These are phyloP conservation scores for Xanthia togata DNA, from an alignment of 2,888 invertebrate genomes.

Conservation along the genomic window DNA sequence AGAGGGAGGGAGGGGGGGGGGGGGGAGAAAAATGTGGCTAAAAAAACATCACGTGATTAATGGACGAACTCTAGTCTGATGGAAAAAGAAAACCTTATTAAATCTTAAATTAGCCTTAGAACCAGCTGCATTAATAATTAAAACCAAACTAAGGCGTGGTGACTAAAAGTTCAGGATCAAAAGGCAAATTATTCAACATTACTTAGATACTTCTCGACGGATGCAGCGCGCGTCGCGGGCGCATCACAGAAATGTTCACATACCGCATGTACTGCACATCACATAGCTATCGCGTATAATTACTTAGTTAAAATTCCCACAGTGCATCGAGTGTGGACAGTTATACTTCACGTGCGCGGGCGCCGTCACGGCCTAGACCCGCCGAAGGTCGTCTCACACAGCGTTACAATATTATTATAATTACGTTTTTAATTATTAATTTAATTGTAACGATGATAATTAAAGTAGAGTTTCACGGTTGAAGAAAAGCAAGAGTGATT, in stretches of 20 bases:
- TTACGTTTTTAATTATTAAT: slow-evolving; percentile 33
- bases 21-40: too few species aligned
- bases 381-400: slow-evolving; percentile 56
- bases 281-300: slow-evolving; percentile 34
- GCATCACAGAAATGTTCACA: slow-evolving; percentile 14
- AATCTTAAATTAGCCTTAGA: too few species aligned
- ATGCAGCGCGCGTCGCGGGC: not conserved
- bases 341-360: slow-evolving; percentile 51
- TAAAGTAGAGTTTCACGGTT: slow-evolving; percentile 12
- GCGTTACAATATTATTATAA: slow-evolving; percentile 32
- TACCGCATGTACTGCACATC: slow-evolving; percentile 9
- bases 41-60: too few species aligned
- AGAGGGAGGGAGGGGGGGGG: too few species aligned
- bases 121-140: not conserved
- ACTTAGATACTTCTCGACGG: not conserved
- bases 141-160: not conserved
- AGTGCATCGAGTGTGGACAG: slow-evolving; percentile 47
- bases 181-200: not conserved
- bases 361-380: slow-evolving; percentile 64
- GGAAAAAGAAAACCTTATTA: too few species aligned
- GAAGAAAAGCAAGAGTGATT: slow-evolving; percentile 23
- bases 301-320: slow-evolving; percentile 61
- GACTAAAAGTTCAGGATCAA: not conserved
- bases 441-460: slow-evolving; percentile 14
- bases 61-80: too few species aligned